Evolutionary conservation across 1,140 invertebrate genomes (phyloP), one percentile per base, ranked within the genome.

Genomic region (Propsilocerus akamusi): DNA sequence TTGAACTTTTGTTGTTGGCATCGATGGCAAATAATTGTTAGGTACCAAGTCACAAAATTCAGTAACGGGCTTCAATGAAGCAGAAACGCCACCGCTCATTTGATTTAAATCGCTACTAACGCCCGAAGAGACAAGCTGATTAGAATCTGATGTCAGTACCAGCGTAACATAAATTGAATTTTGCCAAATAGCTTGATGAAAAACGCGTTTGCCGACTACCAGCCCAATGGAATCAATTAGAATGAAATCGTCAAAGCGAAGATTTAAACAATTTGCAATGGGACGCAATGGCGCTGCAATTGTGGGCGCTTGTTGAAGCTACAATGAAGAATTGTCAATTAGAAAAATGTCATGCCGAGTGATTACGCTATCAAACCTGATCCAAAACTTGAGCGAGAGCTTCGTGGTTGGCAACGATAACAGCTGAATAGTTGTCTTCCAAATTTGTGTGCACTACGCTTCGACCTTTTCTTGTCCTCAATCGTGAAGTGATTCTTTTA

Each of bases 331-430:
- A 41, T n/a, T n/a, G n/a, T n/a, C n/a, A n/a, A n/a, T 41, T 41
- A 17, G 14, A 20, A 41, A 17, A n/a, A n/a, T n/a, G n/a, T n/a
- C n/a, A n/a, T n/a, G n/a, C n/a, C n/a, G 7, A 7, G 26, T 30
- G 6, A 30, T 30, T 30, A 30, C 26, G 26, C 12, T 6, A 30
- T 30, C 26, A 30, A 73, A 86, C 84, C 72, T 86, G 83, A 62
- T 86, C 82, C 46, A 88, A 68, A 57, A 89, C 76, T 67, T 88
- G 84, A 25, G 84, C 80, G 0, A 90, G 70, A 3, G 86, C 83
- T 67, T 88, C 83, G 59, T 87, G 84, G 69, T 90, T 90, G 26
- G 86, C 85, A n/a, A 86, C 79, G 30, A 88, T 77, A 2, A 90
- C 84, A 32, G 86, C 85, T 2, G 83, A 83, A 59, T 90, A 90